A percentile compares a stretch with the other conserved stretches of the same genome.
phyloP scores from a whole-genome alignment of 1,140 invertebrate species.

The Megalonaias nervosa region DNA sequence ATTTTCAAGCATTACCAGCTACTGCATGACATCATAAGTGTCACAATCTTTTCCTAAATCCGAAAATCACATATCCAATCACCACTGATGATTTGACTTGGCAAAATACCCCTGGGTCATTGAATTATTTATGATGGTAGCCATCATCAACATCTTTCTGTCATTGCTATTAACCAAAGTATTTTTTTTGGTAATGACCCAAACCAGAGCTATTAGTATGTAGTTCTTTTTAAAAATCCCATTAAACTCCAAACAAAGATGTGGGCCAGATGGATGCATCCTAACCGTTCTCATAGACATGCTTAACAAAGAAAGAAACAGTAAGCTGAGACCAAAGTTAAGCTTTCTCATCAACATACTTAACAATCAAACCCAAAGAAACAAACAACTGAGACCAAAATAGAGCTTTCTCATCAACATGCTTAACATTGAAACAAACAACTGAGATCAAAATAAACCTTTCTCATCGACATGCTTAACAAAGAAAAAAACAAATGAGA shows the following conservation, averaged over 20 bases:
- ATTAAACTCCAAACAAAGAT: slow-evolving; percentile 5
- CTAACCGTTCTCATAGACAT: not conserved
- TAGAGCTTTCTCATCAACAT: too few relatives aligned
- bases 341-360: too few relatives aligned
- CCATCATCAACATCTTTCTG: slow-evolving; percentile 8
- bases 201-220: slow-evolving; percentile 30
- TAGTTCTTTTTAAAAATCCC: slow-evolving; percentile 33
- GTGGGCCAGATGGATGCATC: slow-evolving; percentile 13
- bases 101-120: slow-evolving; percentile 17
- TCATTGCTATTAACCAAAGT: slow-evolving; percentile 12
- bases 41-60: slow-evolving; percentile 4
- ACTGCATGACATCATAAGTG: slow-evolving; percentile 1
- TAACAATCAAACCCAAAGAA: too few relatives aligned
- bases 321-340: too few relatives aligned
- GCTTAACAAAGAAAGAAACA: too few relatives aligned
- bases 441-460: too few relatives aligned
- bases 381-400: too few relatives aligned
- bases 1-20: slow-evolving; percentile 27
- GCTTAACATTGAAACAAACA: too few relatives aligned
- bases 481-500: too few relatives aligned
- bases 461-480: too few relatives aligned
- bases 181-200: slow-evolving; percentile 18
- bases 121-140: slow-evolving; percentile 17
- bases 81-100: not conserved
- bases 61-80: not conserved